A percentile compares a stretch with the other conserved stretches of the same genome.
phyloP scores from a whole-genome alignment of 2,888 invertebrate species.

The Steinernema scapterisci region DNA sequence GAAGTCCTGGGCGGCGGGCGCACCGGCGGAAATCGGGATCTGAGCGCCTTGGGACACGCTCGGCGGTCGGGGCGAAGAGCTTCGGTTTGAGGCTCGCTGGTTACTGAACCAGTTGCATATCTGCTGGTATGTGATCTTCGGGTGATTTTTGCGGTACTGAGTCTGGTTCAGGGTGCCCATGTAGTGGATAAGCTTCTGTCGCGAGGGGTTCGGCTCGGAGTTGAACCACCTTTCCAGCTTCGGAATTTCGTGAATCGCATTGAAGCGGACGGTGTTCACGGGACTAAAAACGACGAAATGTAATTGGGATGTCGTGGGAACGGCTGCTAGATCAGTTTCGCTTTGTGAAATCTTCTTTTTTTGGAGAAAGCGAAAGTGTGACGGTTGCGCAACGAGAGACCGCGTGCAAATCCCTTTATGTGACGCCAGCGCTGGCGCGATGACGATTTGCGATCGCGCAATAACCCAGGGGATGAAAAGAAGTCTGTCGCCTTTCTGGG shows the following conservation, averaged over 20 bases:
- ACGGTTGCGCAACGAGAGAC: slow-evolving; percentile 27
- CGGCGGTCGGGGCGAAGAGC: slow-evolving; percentile 33
- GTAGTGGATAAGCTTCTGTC: slow-evolving; percentile 94
- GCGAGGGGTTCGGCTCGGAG: slow-evolving; percentile 93
- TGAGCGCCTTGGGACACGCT: slow-evolving; percentile 21
- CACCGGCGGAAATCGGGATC: neutral
- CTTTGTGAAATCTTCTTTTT: neutral
- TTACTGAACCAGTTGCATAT: slow-evolving; percentile 80
- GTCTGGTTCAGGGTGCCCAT: slow-evolving; percentile 89
- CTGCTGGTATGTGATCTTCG: slow-evolving; percentile 59
- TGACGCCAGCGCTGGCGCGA: neutral
- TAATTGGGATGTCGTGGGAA: slow-evolving; percentile 32
- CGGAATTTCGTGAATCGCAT: slow-evolving; percentile 80
- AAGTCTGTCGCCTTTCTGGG: slow-evolving; percentile 5
- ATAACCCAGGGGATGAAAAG: neutral
- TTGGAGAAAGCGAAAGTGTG: slow-evolving; percentile 29
- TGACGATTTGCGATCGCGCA: slow-evolving; percentile 8
- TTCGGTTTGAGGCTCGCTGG: slow-evolving; percentile 84
- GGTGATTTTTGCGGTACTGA: slow-evolving; percentile 76
- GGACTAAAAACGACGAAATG: slow-evolving; percentile 48
- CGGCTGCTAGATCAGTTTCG: neutral
- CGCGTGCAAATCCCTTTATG: slow-evolving; percentile 13
- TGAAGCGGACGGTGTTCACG: slow-evolving; percentile 54
- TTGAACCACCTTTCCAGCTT: slow-evolving; percentile 92
- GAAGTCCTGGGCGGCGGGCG: slow-evolving; percentile 73